Base-by-base conservation (phyloP, 2,888 invertebrate genomes). In the Drosophila niveifrons region DNA sequence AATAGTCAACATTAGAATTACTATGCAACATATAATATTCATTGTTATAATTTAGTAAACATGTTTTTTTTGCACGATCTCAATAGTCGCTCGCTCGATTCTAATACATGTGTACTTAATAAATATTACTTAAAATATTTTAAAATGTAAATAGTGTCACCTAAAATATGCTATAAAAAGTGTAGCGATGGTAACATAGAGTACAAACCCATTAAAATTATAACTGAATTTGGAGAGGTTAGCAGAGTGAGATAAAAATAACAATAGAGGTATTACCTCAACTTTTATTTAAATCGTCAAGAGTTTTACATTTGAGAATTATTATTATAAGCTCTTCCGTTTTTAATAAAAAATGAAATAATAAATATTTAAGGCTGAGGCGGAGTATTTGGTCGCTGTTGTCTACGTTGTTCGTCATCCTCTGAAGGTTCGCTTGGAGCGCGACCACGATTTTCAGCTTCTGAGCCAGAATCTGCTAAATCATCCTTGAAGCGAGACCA, bases 401-500 rank as follows among this genome's bases (percentile, higher is more conserved):
- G 47, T 28, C 18, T n/a, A 10, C 17, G 41, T 8, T 15, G 43
- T 17, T 31, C 55, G 1, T 55, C 53, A 17, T 55, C 43, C 1
- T 44, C 31, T n/a, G 43, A 55, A n/a, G 43, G 6, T 10, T 44
- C 44, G 3, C 31, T 9, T 31, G 17, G 43, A 2, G 17, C 2
- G 18, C 36, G 36, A n/a, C 11, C 34, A 11, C 34, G 36, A 36
- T 4, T 0, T 11, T 36, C 36, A 11, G n/a, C 11, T n/a, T n/a
- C 36, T 3, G 36, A 11, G 1, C 36, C 36, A 3, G 80, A 77
- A 23, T 82, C 82, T 3, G 53, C 28, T 29, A 73, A 59, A 9
- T 90, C 89, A 17, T 90, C 89, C 57, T 80, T 86, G 9, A 81
- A 86, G 29, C 91, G 72, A 0, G 94, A 95, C 95, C 95, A 95